A percentile compares a stretch with the other conserved stretches of the same genome.
Conservation (phyloP, 2,888 invertebrate genomes). For the Ophion obscuratus region DNA sequence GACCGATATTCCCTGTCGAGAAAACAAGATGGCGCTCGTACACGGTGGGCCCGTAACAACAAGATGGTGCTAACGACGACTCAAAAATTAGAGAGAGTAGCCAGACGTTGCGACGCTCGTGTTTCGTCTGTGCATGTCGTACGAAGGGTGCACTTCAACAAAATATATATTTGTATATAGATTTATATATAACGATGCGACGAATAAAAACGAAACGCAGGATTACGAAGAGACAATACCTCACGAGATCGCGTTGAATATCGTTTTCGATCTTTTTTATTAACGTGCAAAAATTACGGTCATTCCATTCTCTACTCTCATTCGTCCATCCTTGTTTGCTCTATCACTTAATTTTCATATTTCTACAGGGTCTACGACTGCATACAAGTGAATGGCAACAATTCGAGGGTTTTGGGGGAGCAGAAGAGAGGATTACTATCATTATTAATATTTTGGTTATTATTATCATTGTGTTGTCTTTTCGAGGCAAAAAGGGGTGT, state of each 20-base stretch:
- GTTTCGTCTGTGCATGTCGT: background rate
- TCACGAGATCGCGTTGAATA: slow-evolving; percentile 43
- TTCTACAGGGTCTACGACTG: slow-evolving; percentile 63
- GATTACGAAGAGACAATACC: slow-evolving; percentile 48
- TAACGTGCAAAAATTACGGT: slow-evolving; percentile 69
- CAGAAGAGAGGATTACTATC: slow-evolving; percentile 23
- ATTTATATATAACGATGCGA: slow-evolving; percentile 2
- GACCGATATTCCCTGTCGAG: slow-evolving; percentile 67
- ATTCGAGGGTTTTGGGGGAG: slow-evolving; percentile 36
- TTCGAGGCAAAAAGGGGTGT: background rate
- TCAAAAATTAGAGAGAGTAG: slow-evolving; percentile 58
- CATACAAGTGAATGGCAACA: slow-evolving; percentile 64
- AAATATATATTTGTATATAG: slow-evolving; percentile 1
- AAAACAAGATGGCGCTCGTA: slow-evolving; percentile 44
- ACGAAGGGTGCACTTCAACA: background rate
- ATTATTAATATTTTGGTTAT: background rate
- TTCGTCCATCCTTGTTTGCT: slow-evolving; percentile 53
- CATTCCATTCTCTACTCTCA: slow-evolving; percentile 59
- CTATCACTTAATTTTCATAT: slow-evolving; percentile 55
- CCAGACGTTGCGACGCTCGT: slow-evolving; percentile 53
- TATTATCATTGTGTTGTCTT: slow-evolving; percentile 5
- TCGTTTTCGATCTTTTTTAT: slow-evolving; percentile 51
- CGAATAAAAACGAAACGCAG: slow-evolving; percentile 52
- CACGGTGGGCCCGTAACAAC: slow-evolving; percentile 39
- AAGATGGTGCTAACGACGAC: slow-evolving; percentile 49